Conservation (phyloP, 2,113 vertebrate genomes). For the Sprattus sprattus region DNA sequence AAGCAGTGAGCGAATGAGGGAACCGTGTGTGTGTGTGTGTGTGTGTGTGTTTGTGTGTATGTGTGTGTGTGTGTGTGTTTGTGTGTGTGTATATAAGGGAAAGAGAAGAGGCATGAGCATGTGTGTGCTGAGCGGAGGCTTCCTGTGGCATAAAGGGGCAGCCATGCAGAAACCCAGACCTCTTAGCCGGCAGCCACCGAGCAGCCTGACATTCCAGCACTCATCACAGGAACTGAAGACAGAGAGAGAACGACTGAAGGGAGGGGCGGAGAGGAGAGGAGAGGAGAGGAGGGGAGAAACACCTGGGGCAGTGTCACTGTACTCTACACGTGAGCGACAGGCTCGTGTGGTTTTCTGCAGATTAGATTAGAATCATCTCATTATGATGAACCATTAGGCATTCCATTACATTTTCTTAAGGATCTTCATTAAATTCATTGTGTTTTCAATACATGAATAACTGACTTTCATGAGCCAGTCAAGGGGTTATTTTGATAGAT, state of each 20-base stretch:
- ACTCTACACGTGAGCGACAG: neutral
- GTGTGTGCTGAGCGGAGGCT: constrained; percentile 18
- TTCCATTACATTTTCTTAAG: neutral
- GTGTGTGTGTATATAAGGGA: constrained; percentile 26
- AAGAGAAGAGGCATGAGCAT: neutral
- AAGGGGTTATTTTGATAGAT: neutral
- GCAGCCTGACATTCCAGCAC: constrained; percentile 13
- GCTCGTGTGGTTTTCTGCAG: neutral
- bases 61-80: constrained; percentile 11
- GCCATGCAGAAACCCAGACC: constrained; percentile 63
- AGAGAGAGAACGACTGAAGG: neutral
- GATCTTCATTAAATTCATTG: constrained; percentile 13
- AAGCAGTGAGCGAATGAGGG: neutral
- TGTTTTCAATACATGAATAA: neutral
- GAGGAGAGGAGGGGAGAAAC: neutral
- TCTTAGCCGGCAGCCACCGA: constrained; percentile 42
- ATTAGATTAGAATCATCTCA: constrained; percentile 1
- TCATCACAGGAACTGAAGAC: constrained; percentile 43
- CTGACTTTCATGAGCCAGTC: neutral
- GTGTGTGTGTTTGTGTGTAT: neutral
- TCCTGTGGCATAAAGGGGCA: neutral
- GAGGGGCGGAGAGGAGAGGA: neutral
- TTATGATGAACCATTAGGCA: neutral
- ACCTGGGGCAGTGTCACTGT: constrained; percentile 4
- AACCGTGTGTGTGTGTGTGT: neutral